phyloP scores from a whole-genome alignment of 1,140 invertebrate species.

The Drosophila tropicalis region DNA sequence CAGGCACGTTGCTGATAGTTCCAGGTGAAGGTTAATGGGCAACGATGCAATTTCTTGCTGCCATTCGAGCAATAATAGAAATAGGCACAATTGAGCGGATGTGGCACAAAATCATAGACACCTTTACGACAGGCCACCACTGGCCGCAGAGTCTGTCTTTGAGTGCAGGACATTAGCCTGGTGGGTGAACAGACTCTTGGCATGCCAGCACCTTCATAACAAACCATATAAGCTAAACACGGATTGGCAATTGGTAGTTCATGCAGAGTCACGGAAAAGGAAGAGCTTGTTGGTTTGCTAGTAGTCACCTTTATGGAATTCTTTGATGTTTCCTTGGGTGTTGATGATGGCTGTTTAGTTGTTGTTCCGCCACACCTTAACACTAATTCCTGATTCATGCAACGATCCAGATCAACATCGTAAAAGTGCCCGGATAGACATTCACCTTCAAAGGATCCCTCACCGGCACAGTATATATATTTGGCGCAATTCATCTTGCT shows the following conservation, averaged over 20 bases:
- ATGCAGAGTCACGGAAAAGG: constrained; percentile 32
- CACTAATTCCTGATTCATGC: constrained; percentile 29
- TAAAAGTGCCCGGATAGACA: constrained; percentile 36
- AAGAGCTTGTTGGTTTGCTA: neutral
- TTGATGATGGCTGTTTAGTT: neutral
- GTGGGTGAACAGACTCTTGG: constrained; percentile 47
- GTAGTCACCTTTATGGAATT: neutral
- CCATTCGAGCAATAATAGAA: constrained; percentile 67
- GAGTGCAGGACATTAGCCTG: constrained; percentile 40
- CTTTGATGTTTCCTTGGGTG: neutral
- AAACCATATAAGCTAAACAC: constrained; percentile 48
- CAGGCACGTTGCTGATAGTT: constrained; percentile 53
- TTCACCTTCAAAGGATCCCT: constrained; percentile 45
- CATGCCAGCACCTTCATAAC: constrained; percentile 52
- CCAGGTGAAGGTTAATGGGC: constrained; percentile 52
- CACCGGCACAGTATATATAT: constrained; percentile 52
- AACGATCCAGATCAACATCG: constrained; percentile 39
- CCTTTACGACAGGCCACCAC: constrained; percentile 40
- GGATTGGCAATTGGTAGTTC: constrained; percentile 32
- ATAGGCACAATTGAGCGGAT: constrained; percentile 53
- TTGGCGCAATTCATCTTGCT: constrained; percentile 42
- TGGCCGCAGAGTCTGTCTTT: constrained; percentile 9
- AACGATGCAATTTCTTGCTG: constrained; percentile 49
- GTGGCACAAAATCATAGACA: constrained; percentile 58
- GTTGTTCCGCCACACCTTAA: constrained; percentile 16